Conservation (phyloP, 2,113 vertebrate species). For the Euleptes europaea region DNA sequence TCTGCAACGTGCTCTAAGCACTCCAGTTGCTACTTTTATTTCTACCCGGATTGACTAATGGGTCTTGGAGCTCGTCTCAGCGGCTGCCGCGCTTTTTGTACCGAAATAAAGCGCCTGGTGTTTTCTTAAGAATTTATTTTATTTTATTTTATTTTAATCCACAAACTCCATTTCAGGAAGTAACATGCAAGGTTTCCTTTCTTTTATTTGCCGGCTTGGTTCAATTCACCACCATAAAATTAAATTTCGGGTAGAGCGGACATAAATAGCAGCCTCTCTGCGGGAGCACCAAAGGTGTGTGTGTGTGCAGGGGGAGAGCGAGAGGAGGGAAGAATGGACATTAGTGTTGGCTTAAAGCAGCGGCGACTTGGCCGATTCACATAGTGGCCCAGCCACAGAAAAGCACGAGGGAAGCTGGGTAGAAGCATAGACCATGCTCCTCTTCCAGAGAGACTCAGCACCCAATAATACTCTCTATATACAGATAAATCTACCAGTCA, state of each 20-base stretch:
- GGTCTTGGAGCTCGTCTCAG: not conserved
- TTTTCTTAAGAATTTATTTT: not conserved
- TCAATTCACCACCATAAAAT: not conserved
- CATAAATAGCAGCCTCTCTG: slow-evolving; percentile 15
- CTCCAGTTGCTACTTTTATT: too few relatives aligned
- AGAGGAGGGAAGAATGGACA: not conserved
- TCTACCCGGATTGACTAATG: too few relatives aligned
- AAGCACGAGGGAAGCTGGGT: not conserved
- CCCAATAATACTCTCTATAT: slow-evolving; percentile 12
- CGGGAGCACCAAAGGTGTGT: not conserved
- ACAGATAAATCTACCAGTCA: slow-evolving; percentile 19
- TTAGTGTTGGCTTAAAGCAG: not conserved
- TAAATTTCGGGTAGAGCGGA: not conserved
- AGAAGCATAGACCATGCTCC: not conserved
- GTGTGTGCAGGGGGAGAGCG: not conserved
- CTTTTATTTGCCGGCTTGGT: too few relatives aligned
- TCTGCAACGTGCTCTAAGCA: too few relatives aligned
- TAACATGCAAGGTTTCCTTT: not conserved
- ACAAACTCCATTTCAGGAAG: not conserved
- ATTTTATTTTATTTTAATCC: not conserved
- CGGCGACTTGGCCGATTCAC: not conserved
- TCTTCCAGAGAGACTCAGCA: not conserved
- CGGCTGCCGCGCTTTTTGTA: not conserved
- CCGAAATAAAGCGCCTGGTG: not conserved
- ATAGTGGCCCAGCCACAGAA: slow-evolving; percentile 13